phyloP scores from a whole-genome alignment of 2,113 vertebrate species.

The Gopherus flavomarginatus region DNA sequence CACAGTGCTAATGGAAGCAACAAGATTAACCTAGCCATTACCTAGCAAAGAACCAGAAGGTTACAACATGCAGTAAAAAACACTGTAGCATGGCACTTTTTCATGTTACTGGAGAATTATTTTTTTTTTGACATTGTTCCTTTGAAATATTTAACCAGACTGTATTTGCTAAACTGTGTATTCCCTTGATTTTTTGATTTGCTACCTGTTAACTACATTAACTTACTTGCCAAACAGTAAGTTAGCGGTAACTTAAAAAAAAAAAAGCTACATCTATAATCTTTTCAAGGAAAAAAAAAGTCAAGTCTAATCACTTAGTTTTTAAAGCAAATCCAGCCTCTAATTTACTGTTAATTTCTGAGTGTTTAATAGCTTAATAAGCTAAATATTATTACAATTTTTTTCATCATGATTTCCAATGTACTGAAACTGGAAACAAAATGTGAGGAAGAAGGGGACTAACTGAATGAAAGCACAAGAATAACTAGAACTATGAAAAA shows the following conservation, averaged over 20 bases:
- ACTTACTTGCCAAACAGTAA: neutral
- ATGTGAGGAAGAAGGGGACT: constrained; percentile 53
- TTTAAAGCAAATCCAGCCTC: constrained; percentile 38
- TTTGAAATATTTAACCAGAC: constrained; percentile 33
- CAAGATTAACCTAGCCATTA: neutral
- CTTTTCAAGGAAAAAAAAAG: constrained; percentile 39
- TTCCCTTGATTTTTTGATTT: constrained; percentile 29
- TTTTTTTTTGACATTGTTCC: neutral
- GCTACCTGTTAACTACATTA: neutral
- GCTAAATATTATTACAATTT: constrained; percentile 18
- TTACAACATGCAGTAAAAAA: neutral
- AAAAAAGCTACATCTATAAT: neutral
- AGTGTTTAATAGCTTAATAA: constrained; percentile 30
- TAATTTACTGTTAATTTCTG: constrained; percentile 31
- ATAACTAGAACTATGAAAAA: constrained; percentile 56
- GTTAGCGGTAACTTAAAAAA: constrained; percentile 43
- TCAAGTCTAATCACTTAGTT: neutral
- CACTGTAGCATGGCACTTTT: neutral
- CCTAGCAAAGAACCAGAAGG: neutral
- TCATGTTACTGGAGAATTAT: neutral
- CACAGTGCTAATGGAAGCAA: neutral
- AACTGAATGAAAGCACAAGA: constrained; percentile 60
- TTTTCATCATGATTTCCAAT: constrained; percentile 38
- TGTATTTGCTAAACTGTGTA: constrained; percentile 2
- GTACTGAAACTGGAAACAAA: constrained; percentile 42